Evolutionary conservation across 2,113 vertebrate genomes (phyloP).

Genomic region (Eolophus roseicapilla): DNA sequence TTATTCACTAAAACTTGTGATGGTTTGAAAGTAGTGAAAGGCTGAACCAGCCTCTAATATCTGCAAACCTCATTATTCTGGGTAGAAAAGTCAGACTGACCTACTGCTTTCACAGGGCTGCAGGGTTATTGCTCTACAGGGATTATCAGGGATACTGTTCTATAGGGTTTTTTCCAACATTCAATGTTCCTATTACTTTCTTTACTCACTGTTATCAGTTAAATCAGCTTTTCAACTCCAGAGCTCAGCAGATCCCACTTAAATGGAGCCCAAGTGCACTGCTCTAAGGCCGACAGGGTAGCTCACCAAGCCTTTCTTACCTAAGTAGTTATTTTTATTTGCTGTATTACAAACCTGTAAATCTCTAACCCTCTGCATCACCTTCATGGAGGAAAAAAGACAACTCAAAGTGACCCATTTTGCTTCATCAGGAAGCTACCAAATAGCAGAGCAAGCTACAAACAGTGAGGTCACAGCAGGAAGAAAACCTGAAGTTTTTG

Average conservation of each 20-base stretch:
- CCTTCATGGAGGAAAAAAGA: background rate
- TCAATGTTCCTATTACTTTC: rapidly evolving
- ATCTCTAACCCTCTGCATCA: background rate
- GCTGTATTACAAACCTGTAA: background rate
- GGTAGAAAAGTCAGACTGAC: background rate
- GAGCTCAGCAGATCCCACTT: background rate
- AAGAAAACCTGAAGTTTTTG: background rate
- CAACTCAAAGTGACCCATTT: background rate
- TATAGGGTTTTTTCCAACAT: background rate
- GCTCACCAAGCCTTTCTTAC: background rate
- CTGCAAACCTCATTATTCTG: background rate
- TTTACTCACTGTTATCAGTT: background rate
- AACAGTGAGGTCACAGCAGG: background rate
- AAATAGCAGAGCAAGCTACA: background rate
- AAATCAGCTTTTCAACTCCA: background rate
- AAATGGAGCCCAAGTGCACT: background rate
- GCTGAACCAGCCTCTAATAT: background rate
- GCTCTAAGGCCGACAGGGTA: background rate
- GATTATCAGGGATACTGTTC: background rate
- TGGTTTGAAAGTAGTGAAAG: background rate
- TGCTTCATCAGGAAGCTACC: conserved; percentile 7
- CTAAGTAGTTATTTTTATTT: background rate
- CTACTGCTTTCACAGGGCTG: background rate
- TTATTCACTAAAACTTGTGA: background rate
- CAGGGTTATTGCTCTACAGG: background rate